Conservation (phyloP, 2,797 vertebrate species). For the Dendrocincla tyrannina region DNA sequence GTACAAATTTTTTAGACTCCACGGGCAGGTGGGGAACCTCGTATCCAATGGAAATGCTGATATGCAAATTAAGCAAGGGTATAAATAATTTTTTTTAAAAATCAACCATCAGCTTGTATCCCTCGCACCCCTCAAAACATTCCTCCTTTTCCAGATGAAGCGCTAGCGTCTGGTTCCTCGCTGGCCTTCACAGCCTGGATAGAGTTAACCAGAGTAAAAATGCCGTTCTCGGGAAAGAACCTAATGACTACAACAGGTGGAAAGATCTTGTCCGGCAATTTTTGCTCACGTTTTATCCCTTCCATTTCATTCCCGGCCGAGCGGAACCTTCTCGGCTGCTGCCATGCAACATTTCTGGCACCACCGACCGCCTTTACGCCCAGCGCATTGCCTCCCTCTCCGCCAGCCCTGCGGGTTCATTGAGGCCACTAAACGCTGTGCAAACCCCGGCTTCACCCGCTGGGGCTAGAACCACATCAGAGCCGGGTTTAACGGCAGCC, state of each 20-base stretch:
- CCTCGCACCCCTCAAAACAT: background rate
- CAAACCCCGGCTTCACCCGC: background rate
- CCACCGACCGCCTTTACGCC: background rate
- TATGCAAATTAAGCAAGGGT: background rate
- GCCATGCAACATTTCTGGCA: conserved; percentile 1
- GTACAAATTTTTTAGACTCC: background rate
- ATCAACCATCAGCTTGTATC: background rate
- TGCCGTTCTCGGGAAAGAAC: background rate
- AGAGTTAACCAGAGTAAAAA: background rate
- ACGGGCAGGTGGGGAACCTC: rapidly evolving
- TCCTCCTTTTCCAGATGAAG: background rate
- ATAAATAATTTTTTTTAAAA: background rate
- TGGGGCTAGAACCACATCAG: conserved; percentile 19
- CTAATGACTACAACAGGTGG: conserved; percentile 64
- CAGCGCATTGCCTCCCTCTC: background rate
- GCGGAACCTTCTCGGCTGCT: background rate
- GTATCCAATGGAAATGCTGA: background rate
- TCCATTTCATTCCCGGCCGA: background rate
- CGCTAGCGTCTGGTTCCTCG: rapidly evolving
- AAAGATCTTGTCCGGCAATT: background rate
- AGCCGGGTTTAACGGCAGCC: background rate
- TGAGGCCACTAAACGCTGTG: background rate
- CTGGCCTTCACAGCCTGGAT: background rate
- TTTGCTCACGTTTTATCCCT: background rate
- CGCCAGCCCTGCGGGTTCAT: background rate